These are phyloP conservation scores for Ceratina calcarata DNA, from an alignment of 1,140 invertebrate genomes.

Conservation along the genomic window DNA sequence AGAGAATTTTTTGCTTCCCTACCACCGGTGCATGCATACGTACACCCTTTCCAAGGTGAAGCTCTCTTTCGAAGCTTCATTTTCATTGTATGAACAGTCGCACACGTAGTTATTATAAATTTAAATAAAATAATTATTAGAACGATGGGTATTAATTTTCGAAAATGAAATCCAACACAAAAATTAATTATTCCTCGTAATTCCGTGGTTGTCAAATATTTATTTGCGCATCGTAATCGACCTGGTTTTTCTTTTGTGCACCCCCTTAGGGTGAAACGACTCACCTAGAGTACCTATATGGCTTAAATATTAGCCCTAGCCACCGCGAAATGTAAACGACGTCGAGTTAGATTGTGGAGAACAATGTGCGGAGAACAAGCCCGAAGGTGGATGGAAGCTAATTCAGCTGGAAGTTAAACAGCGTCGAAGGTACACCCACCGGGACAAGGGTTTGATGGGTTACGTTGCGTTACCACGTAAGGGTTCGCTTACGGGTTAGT, in stretches of 20 bases:
- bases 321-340: conserved; percentile 69
- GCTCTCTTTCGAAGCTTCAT: too few relatives aligned
- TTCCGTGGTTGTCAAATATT: too few relatives aligned
- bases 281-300: conserved; percentile 43
- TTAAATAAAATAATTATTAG: too few relatives aligned
- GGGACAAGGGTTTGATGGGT: conserved; percentile 32
- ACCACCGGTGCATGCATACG: background rate
- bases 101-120: too few relatives aligned
- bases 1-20: background rate
- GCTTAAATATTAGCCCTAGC: conserved; percentile 72
- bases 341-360: conserved; percentile 68
- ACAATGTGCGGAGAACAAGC: conserved; percentile 63
- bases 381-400: conserved; percentile 66
- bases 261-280: conserved; percentile 25
- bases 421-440: conserved; percentile 60
- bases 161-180: too few relatives aligned
- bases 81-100: too few relatives aligned
- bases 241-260: too few relatives aligned
- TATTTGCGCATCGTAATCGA: too few relatives aligned
- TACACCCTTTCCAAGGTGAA: too few relatives aligned
- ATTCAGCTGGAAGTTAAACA: conserved; percentile 77
- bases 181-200: too few relatives aligned
- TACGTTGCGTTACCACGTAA: background rate
- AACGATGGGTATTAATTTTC: too few relatives aligned
- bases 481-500: conserved; percentile 29